These are phyloP conservation scores for Clostera curtula DNA, from an alignment of 2,888 invertebrate species.

Conservation along the genomic window DNA sequence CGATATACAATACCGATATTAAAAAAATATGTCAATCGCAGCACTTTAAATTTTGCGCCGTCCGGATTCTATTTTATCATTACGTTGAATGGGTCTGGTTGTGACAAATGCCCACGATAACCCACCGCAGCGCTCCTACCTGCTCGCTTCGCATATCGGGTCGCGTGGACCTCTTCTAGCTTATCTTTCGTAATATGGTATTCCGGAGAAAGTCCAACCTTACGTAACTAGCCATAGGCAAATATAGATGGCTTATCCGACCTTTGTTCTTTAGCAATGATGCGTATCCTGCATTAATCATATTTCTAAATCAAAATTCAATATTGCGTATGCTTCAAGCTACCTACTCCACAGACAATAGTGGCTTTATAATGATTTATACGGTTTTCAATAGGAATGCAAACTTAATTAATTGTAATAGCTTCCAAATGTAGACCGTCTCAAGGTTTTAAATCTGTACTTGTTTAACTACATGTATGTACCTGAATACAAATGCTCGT, in stretches of 20 bases:
- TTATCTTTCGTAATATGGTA: constrained; percentile 51
- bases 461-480: too few species aligned
- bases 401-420: too few species aligned
- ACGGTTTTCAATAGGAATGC: too few species aligned
- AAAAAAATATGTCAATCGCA: constrained; percentile 13
- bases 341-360: too few species aligned
- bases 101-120: constrained; percentile 44
- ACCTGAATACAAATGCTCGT: too few species aligned
- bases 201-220: constrained; percentile 38
- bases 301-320: constrained; percentile 3
- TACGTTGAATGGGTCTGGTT: constrained; percentile 29
- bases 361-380: too few species aligned
- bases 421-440: too few species aligned
- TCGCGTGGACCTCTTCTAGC: constrained; percentile 45
- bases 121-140: constrained; percentile 28
- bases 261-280: constrained; percentile 7
- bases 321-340: too few species aligned
- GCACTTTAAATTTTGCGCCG: constrained; percentile 18
- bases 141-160: constrained; percentile 47
- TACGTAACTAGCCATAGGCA: constrained; percentile 23
- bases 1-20: too few species aligned
- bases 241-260: constrained; percentile 18
- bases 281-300: constrained; percentile 1
- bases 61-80: constrained; percentile 30
- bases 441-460: too few species aligned